Base-by-base conservation (phyloP, 2,888 invertebrate genomes). In the Diaprepes abbreviatus region DNA sequence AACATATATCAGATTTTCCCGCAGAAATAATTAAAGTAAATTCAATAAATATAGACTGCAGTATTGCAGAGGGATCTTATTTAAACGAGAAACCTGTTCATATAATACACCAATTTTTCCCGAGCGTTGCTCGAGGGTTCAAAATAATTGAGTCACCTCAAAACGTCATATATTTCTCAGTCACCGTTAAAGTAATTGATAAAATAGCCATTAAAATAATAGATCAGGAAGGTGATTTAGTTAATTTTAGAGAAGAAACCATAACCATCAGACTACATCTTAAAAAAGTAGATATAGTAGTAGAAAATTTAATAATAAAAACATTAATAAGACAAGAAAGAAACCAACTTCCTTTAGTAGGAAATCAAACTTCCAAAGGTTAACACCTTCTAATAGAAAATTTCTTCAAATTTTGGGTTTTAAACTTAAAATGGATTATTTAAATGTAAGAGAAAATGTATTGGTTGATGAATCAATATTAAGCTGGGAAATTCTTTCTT, bases 181-280 rank as follows among this genome's bases (percentile, higher is more conserved):
- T 82, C 12, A 79, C 71, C 57, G 70, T 72, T n/a, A 72, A 50
- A 62, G 55, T 57, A 31, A 79, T 81, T 68, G 70, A 71, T 62
- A 68, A 77, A 50, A 66, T 82, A 19, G 63, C 71, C 17, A 12
- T 82, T 70, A 78, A 75, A 74, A 55, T 81, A 59, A 57, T 77
- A 4, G 80, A 82, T 74, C 79, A 80, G 73, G 74, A 78, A 67
- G 77, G 76, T 28, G 14, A 36, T 66, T 45, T 79, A 14, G 65
- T 81, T 14, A 80, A 80, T 78, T 81, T 80, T 71, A 72, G 76
- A 62, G 75, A 76, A 38, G 79, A 80, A 78, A 72, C 67, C 50
- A 75, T 81, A 62, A 79, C 80, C n/a, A 64, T 80, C 19, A 68
- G 77, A 40, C 36, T 74, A 43, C 71, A 72, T 63, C 58, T 73